phyloP scores from a whole-genome alignment of 2,113 vertebrate genomes.

The Oncorhynchus masou region DNA sequence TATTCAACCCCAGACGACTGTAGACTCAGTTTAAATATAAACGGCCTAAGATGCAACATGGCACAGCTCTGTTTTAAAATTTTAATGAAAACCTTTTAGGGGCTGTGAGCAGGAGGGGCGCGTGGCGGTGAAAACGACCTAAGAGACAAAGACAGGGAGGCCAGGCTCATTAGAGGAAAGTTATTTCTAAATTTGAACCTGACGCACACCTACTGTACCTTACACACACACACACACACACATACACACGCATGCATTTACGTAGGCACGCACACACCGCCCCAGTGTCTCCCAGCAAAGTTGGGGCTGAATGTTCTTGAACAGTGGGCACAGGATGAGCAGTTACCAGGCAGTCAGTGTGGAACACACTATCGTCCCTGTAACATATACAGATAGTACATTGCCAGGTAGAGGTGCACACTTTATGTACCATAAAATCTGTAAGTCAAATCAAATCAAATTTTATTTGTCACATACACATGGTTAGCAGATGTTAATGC shows the following conservation, averaged over 20 bases:
- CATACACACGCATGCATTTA: neutral
- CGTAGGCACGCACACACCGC: neutral
- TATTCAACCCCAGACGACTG: neutral
- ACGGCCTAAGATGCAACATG: constrained; percentile 46
- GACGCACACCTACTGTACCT: neutral
- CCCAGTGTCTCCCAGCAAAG: no score
- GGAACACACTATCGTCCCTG: constrained; percentile 12
- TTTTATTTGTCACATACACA: no score
- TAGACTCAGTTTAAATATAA: constrained; percentile 45
- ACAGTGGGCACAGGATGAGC: constrained; percentile 22
- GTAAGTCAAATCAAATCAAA: no score
- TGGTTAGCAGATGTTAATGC: no score
- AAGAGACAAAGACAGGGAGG: constrained; percentile 50
- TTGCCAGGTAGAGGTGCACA: no score
- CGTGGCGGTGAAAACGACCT: constrained; percentile 3
- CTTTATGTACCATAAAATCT: no score
- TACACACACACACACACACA: neutral
- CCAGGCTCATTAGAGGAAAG: constrained; percentile 52
- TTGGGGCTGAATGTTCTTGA: constrained; percentile 37
- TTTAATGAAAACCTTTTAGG: constrained; percentile 72
- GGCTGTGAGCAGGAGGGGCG: constrained; percentile 43
- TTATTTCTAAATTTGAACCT: constrained; percentile 29
- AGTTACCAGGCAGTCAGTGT: neutral
- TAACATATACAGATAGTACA: no score
- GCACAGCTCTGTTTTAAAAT: constrained; percentile 57